Percentiles rank a stretch among this genome's conserved stretches.
Conservation (phyloP, 2,888 invertebrate species). For the Epiblema foenella region DNA sequence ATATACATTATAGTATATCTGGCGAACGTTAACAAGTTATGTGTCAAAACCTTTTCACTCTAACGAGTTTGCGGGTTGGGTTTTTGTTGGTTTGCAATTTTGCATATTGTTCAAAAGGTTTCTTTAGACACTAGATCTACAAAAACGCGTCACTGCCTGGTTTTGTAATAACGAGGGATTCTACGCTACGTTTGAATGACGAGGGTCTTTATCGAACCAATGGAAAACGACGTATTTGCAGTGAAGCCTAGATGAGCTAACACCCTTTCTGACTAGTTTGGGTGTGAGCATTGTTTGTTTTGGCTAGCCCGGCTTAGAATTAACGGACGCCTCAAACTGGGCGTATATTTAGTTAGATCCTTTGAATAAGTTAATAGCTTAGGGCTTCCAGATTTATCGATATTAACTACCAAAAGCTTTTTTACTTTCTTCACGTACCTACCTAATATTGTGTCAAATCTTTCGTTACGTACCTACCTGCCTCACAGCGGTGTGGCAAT, state of each 20-base stretch:
- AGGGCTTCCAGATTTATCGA: no score
- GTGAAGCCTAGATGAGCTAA: no score
- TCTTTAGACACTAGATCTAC: neutral
- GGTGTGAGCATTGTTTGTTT: neutral
- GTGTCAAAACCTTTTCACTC: neutral
- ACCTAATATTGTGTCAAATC: no score
- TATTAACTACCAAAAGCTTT: no score
- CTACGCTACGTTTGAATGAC: slow-evolving; percentile 23
- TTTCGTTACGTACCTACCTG: no score
- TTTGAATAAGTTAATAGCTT: no score
- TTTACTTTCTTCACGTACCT: no score
- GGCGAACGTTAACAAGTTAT: neutral
- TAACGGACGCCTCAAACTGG: neutral
- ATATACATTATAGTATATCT: neutral
- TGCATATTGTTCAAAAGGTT: neutral
- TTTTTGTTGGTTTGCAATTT: neutral
- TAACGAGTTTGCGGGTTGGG: neutral
- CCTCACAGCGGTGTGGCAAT: no score
- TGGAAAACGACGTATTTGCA: slow-evolving; percentile 6
- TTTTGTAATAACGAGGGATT: slow-evolving; percentile 30
- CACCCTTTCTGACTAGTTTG: neutral
- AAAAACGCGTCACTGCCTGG: slow-evolving; percentile 1
- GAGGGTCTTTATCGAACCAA: slow-evolving; percentile 28
- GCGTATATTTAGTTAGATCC: neutral
- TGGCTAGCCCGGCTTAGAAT: neutral